Evolutionary conservation across 2,113 vertebrate genomes (phyloP), one percentile per base, ranked within the genome.

Genomic region (Brachypodius melanocephalos): DNA sequence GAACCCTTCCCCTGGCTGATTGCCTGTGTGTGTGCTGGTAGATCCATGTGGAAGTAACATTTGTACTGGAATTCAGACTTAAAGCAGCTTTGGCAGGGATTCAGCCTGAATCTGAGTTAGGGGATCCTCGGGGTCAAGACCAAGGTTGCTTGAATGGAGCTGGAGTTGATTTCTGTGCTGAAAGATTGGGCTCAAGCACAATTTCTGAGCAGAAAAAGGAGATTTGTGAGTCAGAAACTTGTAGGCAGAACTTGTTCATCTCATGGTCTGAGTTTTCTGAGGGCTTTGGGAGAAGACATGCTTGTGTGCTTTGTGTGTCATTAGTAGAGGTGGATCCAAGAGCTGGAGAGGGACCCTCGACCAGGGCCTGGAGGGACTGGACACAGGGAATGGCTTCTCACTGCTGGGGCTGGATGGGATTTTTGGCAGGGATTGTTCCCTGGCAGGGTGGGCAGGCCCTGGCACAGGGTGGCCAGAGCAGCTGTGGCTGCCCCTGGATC

Each of bases 11-110:
- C 25, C 29, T 17, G 34, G 52, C 10, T 57, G 1, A 7, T 0
- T 15, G 18, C 31, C 73, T 25, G 26, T 2, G 14, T 31, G 43
- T 63, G 54, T 4, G 8, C 4, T 28, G n/a, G 18, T 22, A 2
- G 42, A 7, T 6, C 5, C 5, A 2, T 4, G 3, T 5, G 11
- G 71, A 29, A 62, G 26, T 4, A 13, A 20, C 1, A 1, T 6
- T 73, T 55, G 5, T 9, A 8, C 19, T 61, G 9, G 17, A 12
- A 48, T n/a, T 63, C 46, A 54, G 71, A 2, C 7, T 29, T 12
- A 3, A 14, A 57, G 65, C 58, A 73, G 76, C 55, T 80, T 29
- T 86, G 80, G 55, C 73, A 51, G 80, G 13, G 52, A 5, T 31
- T 80, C 76, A 72, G 52, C 48, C 54, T 46, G 9, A 52, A 3